Evolutionary conservation across 2,888 invertebrate species (phyloP).

Genomic region (Oscheius sp.): DNA sequence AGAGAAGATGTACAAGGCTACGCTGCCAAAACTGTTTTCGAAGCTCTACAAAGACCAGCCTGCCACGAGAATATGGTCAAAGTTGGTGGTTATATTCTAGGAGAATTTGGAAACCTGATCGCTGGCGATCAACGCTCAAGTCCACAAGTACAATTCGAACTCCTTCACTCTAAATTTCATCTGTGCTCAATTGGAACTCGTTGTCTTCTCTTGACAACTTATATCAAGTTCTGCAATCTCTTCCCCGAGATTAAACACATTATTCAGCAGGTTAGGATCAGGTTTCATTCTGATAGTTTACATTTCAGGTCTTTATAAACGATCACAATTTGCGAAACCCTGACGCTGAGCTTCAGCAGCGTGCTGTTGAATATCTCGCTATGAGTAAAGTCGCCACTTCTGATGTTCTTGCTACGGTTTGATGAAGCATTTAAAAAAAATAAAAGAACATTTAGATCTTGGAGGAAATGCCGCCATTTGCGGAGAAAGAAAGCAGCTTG

Average conservation of each 20-base stretch:
- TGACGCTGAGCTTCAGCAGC: conserved; percentile 96
- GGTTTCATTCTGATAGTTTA: not conserved
- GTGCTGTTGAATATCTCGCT: conserved; percentile 96
- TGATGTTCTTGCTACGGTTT: conserved; percentile 81
- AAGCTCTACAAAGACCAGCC: conserved; percentile 88
- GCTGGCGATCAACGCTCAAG: conserved; percentile 96
- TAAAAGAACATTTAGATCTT: conserved; percentile 72
- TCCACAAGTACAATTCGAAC: conserved; percentile 94
- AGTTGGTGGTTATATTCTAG: conserved; percentile 98
- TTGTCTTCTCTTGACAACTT: conserved; percentile 93
- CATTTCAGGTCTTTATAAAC: conserved; percentile 72
- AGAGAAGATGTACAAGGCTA: conserved; percentile 99
- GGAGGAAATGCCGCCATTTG: conserved; percentile 99
- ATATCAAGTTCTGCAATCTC: conserved; percentile 97
- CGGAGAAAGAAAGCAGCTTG: conserved; percentile 91
- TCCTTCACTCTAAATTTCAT: conserved; percentile 98
- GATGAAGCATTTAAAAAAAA: conserved; percentile 1
- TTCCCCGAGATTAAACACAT: conserved; percentile 97
- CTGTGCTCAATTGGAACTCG: conserved; percentile 95
- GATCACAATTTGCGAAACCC: conserved; percentile 95
- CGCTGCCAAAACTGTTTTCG: conserved; percentile 99
- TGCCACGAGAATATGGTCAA: conserved; percentile 99
- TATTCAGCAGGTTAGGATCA: conserved; percentile 84
- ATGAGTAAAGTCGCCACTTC: conserved; percentile 93
- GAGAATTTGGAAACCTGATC: conserved; percentile 98